Evolutionary conservation across 2,797 vertebrate species (phyloP), one percentile per base, ranked within the genome.

Genomic region (Sternarchorhynchus goeldii): DNA sequence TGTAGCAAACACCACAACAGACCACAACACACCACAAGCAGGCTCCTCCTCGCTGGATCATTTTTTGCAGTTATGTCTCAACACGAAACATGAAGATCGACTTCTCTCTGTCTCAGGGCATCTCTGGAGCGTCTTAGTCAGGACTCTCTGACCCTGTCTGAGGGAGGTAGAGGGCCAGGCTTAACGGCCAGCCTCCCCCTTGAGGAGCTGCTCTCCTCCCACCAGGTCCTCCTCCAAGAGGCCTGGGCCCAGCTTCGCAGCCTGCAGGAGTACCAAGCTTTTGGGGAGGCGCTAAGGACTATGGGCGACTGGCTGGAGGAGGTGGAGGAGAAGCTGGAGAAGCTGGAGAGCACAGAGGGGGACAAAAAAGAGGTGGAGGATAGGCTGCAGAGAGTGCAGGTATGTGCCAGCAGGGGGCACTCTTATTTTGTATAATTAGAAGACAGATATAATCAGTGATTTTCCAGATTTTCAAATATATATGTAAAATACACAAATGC

Each of bases 281-380:
- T 99, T 78, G 95, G 95, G 84, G 95, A 96, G 65, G 95, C 95
- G 1, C 91, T 95, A 56, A 95, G 94, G 88, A 93, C 84, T 79
- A 92, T 96, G 85, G 96, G 96, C 94, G 88, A 93, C 31, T 97
- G 96, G 95, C 90, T 98, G 68, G 95, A 94, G 84, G 94, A 94
- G 21, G 90, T 96, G 78, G 95, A 97, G 69, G 94, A 94, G 84
- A 94, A 91, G 69, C 83, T 99, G 85, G 91, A 91, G 7, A 88
- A 89, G 4, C 92, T 94, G 1, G 94, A 97, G 86, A 95, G 93
- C 89, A 97, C 96, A 1, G 81, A 93, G 50, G 98, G 98, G n/a
- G 94, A 89, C 84, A 98, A 96, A 90, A 92, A 90, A 50, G 87
- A 91, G 10, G 78, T 99, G 82, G 96, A 98, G 87, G 92, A 89